Evolutionary conservation across 2,113 vertebrate genomes (phyloP).

Genomic region (Parus major): DNA sequence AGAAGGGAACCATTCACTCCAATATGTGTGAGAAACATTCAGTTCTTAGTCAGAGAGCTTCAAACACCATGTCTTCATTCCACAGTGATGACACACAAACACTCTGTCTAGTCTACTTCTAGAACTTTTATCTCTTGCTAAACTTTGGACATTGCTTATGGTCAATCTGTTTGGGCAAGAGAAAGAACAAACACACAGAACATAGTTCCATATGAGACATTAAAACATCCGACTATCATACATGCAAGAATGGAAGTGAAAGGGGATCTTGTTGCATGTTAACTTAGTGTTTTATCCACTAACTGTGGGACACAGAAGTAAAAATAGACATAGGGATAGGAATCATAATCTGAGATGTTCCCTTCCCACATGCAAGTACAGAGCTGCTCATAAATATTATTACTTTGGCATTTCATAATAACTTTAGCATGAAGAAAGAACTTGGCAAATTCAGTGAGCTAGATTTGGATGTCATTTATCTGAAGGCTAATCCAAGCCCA

Average conservation of each 20-base stretch:
- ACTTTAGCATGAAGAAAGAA: slow-evolving; percentile 29
- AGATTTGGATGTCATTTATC: slow-evolving; percentile 5
- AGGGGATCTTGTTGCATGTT: background rate
- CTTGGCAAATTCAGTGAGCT: background rate
- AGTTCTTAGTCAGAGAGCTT: background rate
- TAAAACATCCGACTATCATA: background rate
- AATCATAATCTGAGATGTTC: background rate
- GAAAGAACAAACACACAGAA: background rate
- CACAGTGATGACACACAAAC: background rate
- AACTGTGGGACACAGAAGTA: background rate
- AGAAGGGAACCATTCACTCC: background rate
- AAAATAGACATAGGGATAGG: slow-evolving; percentile 9
- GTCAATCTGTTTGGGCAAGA: background rate
- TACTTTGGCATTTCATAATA: slow-evolving; percentile 22
- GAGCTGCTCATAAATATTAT: slow-evolving; percentile 1
- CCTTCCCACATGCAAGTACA: background rate
- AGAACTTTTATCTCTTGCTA: background rate
- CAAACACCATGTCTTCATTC: background rate
- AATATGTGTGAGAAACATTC: background rate
- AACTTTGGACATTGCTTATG: background rate
- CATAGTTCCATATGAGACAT: background rate
- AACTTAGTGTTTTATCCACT: background rate
- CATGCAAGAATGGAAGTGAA: background rate
- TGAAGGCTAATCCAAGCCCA: background rate
- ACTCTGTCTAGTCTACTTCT: background rate